phyloP scores from a whole-genome alignment of 2,113 vertebrate species.

The Plotosus lineatus region DNA sequence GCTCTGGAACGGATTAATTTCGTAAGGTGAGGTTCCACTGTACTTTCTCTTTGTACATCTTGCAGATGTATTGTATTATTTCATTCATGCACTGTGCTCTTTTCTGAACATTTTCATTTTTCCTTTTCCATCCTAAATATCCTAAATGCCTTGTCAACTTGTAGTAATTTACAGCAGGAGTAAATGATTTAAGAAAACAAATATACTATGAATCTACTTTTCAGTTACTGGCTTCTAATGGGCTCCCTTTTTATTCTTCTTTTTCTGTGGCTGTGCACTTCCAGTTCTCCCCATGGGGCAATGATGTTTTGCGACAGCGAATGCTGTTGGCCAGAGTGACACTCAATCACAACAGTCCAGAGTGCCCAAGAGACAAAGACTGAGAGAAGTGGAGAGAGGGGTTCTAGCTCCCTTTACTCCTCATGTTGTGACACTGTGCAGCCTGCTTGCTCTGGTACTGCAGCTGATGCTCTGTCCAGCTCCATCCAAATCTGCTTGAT shows the following conservation, averaged over 20 bases:
- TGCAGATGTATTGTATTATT: constrained; percentile 40
- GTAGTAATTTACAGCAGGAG: not conserved
- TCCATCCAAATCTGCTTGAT: constrained; percentile 81
- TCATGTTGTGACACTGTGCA: constrained; percentile 73
- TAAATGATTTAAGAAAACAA: constrained; percentile 38
- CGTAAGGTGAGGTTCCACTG: too few relatives aligned
- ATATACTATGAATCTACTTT: constrained; percentile 32
- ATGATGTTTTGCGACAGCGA: constrained; percentile 59
- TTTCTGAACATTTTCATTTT: constrained; percentile 17
- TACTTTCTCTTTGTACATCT: constrained; percentile 19
- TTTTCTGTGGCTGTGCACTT: constrained; percentile 60
- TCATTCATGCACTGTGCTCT: not conserved
- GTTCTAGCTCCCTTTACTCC: constrained; percentile 54
- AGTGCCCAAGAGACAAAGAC: constrained; percentile 10
- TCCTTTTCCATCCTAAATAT: constrained; percentile 13
- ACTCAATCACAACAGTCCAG: constrained; percentile 55
- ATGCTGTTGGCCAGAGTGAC: constrained; percentile 50
- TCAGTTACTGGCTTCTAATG: constrained; percentile 18
- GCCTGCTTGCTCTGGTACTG: constrained; percentile 63
- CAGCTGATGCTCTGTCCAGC: constrained; percentile 89
- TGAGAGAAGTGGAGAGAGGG: constrained; percentile 23
- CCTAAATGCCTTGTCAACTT: constrained; percentile 35
- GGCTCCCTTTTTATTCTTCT: not conserved
- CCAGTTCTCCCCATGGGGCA: constrained; percentile 57
- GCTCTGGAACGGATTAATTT: too few relatives aligned